Evolutionary conservation across 1,140 invertebrate species (phyloP).

Genomic region (Drosophila nannoptera): DNA sequence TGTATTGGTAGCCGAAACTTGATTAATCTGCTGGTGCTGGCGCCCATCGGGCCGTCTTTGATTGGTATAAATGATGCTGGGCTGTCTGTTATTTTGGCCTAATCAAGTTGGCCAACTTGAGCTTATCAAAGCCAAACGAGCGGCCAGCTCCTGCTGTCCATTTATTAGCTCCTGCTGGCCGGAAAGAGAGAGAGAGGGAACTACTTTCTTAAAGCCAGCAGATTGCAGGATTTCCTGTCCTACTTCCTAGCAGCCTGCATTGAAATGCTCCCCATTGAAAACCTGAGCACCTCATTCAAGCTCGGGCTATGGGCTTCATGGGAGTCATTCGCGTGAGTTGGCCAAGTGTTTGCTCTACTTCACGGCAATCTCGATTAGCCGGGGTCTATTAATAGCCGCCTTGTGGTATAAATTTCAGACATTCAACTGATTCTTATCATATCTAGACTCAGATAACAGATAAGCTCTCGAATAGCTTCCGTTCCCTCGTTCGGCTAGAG

Average conservation of each 20-base stretch:
- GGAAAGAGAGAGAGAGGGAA: too few relatives aligned
- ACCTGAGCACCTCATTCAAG: too few relatives aligned
- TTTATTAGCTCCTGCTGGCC: slow-evolving; percentile 7
- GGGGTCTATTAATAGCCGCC: too few relatives aligned
- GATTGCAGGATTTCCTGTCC: too few relatives aligned
- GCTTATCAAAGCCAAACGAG: slow-evolving; percentile 8
- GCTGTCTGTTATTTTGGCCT: slow-evolving; percentile 27
- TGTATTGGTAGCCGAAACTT: slow-evolving; percentile 64
- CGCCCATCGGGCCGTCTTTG: slow-evolving; percentile 59
- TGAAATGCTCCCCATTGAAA: too few relatives aligned
- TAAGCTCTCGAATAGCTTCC: neutral
- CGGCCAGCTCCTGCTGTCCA: slow-evolving; percentile 2
- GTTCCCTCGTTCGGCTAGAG: neutral
- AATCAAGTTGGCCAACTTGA: slow-evolving; percentile 56
- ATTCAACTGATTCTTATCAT: neutral
- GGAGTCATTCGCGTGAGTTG: too few relatives aligned
- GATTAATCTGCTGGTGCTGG: slow-evolving; percentile 56
- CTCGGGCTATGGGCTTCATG: too few relatives aligned
- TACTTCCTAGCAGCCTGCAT: too few relatives aligned
- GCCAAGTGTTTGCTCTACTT: too few relatives aligned
- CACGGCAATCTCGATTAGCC: too few relatives aligned
- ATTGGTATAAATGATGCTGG: slow-evolving; percentile 71
- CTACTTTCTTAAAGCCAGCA: neutral
- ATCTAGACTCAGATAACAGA: neutral
- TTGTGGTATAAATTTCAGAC: too few relatives aligned